Base-by-base conservation (phyloP, 1,140 invertebrate species). In the Drosophila pseudoananassae region DNA sequence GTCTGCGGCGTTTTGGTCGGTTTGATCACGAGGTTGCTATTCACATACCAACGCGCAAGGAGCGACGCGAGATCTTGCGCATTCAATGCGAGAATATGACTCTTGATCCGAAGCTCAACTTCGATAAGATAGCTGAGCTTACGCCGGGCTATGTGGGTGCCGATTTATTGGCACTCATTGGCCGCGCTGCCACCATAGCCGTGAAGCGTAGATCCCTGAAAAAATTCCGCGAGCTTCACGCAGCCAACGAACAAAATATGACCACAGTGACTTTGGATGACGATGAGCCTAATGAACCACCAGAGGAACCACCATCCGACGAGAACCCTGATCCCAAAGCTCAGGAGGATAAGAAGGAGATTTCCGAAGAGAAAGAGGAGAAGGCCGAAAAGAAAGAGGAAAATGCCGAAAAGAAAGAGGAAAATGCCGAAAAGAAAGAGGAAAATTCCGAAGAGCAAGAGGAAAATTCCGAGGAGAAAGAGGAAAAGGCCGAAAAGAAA, bases 131-230 rank as follows among this genome's bases (percentile, higher is more conserved):
- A 47, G 97, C 98, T 25, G 94, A 95, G 76, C 92, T 96, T 20
- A 99, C 98, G 31, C 98, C 98, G 7, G 98, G 98, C n/a, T 99
- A 96, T 94, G 98, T 99, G 33, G 98, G 98, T 17, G 98, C 97
- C 9, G 99, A 99, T 94, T 93, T 99, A 23, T 94, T 96, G 82
- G 96, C 97, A 0, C 92, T 99, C 31, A 95, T 96, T 1, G 94
- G 96, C 71, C 97, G 98, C 92, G 97, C 98, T 27, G 96, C 96
- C 5, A 96, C 97, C 90, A 94, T 94, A 74, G 97, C 98, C 23
- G 95, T 98, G 0, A 96, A 97, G 75, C 69, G 84, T 4, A 64
- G 90, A 20, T 91, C 87, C 1, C 66, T 90, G 47, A 78, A 81
- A 36, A 89, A 88, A 56, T 90, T 91, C 36, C 79, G 85, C 7